phyloP scores from a whole-genome alignment of 2,888 invertebrate genomes.

The Barypeithes pellucidus region DNA sequence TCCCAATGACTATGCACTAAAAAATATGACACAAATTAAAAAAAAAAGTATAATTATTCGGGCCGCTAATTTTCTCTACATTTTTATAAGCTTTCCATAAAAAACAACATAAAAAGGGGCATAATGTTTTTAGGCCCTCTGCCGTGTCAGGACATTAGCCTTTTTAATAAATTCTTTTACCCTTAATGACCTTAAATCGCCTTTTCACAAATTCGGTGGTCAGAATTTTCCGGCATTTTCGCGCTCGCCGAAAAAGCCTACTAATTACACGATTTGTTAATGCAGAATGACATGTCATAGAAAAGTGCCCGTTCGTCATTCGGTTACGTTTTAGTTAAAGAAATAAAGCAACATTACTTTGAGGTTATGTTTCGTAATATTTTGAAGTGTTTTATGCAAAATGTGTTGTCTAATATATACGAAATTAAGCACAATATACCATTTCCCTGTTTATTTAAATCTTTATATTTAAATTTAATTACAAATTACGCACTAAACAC shows the following conservation, averaged over 20 bases:
- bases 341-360: no score
- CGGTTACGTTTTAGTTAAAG: no score
- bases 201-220: slow-evolving; percentile 10
- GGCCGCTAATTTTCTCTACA: neutral
- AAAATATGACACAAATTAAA: neutral
- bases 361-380: no score
- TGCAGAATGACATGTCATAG: neutral
- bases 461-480: no score
- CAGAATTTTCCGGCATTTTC: neutral
- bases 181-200: slow-evolving; percentile 12
- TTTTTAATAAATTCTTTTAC: slow-evolving; percentile 20
- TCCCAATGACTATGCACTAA: neutral
- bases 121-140: slow-evolving; percentile 14
- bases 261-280: slow-evolving; percentile 3
- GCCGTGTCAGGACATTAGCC: slow-evolving; percentile 9
- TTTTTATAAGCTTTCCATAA: slow-evolving; percentile 8
- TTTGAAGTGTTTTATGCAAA: no score
- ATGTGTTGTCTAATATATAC: no score
- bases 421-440: no score
- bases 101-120: slow-evolving; percentile 5
- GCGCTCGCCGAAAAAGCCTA: neutral
- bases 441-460: no score
- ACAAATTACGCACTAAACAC: no score
- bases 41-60: neutral
- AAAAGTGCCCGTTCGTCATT: neutral